Evolutionary conservation across 2,888 invertebrate genomes (phyloP).

Genomic region (Mayetiola destructor): DNA sequence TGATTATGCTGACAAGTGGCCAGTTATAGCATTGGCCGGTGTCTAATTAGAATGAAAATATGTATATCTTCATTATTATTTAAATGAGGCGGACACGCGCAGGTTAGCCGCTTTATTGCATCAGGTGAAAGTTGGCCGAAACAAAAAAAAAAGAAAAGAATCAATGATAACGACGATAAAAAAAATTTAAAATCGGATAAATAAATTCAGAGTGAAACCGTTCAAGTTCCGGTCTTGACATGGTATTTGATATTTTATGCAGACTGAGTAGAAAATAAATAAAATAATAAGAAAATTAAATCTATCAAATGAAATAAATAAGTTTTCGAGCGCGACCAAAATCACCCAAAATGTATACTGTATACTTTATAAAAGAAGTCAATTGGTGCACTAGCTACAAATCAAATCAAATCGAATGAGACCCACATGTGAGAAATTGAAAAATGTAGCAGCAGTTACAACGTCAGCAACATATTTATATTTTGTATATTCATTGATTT

Average conservation of each 20-base stretch:
- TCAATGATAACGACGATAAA: no score
- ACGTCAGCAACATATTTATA: not conserved
- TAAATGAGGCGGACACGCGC: not conserved
- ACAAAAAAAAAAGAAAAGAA: no score
- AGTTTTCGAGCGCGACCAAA: slow-evolving; percentile 9
- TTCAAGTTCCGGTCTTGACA: no score
- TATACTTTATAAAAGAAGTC: no score
- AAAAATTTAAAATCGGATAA: no score
- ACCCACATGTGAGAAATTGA: no score
- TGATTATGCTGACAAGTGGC: not conserved
- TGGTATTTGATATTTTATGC: no score
- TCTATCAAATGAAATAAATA: slow-evolving; percentile 2
- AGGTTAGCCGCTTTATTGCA: no score
- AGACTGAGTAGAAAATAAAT: not conserved
- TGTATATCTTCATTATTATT: no score
- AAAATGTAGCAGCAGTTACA: not conserved
- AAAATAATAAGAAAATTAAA: not conserved
- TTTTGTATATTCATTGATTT: not conserved
- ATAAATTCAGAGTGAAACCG: no score
- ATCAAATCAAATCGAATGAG: not conserved
- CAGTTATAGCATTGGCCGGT: not conserved
- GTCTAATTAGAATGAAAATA: not conserved
- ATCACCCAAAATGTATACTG: slow-evolving; percentile 7
- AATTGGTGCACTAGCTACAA: not conserved
- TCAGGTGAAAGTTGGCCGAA: slow-evolving; percentile 1